Conservation (phyloP, 1,140 invertebrate genomes). For the Arion vulgaris region DNA sequence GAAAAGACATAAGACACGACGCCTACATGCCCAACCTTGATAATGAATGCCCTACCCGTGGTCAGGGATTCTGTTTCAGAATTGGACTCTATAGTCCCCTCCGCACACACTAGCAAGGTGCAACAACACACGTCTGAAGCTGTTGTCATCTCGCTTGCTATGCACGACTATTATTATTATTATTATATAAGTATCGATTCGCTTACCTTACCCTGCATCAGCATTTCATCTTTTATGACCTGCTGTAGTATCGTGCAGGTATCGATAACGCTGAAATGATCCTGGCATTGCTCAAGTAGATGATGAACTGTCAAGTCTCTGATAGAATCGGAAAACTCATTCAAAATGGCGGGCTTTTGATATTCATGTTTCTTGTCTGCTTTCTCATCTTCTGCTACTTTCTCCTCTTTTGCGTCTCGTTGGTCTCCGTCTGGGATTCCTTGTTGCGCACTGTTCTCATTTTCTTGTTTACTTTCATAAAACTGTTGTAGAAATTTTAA, state of each 20-base stretch:
- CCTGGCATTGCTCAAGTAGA: not conserved
- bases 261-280: not conserved
- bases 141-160: too few relatives aligned
- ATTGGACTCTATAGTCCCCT: too few relatives aligned
- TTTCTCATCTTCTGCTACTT: not conserved
- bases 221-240: not conserved
- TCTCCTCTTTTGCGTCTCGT: not conserved
- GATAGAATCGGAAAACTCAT: not conserved
- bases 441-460: not conserved
- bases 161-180: too few relatives aligned
- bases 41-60: too few relatives aligned
- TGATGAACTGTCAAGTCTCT: not conserved
- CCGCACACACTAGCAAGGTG: too few relatives aligned
- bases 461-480: not conserved
- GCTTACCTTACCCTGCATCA: not conserved
- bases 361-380: not conserved
- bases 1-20: too few relatives aligned
- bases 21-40: too few relatives aligned
- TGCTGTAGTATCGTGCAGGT: not conserved
- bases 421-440: not conserved
- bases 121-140: too few relatives aligned
- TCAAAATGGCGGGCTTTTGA: not conserved
- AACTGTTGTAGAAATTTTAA: not conserved
- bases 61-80: too few relatives aligned
- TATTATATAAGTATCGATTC: too few relatives aligned